Evolutionary conservation across 2,888 invertebrate genomes (phyloP), one percentile per base, ranked within the genome.

Genomic region (Nebria brevicollis): DNA sequence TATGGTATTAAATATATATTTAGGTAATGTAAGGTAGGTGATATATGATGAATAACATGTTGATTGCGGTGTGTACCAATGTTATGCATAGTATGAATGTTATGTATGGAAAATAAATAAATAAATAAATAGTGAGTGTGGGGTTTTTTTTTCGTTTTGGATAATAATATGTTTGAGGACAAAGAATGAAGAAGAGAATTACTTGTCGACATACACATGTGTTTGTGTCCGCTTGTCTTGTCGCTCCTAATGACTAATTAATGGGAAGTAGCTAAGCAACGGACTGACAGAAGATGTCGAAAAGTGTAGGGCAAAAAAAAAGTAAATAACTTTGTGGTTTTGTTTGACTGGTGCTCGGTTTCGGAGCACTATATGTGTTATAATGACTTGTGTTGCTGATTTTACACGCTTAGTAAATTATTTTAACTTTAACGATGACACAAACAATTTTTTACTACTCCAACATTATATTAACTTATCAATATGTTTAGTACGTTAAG

Each of bases 181-280:
- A 75, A 25, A 26, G 64, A 75, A n/a, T 64, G 74, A 66, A 73
- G n/a, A 15, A 74, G 91, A 91, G 91, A 90, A 72, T 8, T 91
- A 91, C 92, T 92, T 93, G 93, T 93, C 93, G 91, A 91, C 91
- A 91, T 91, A 91, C 77, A 83, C 82, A 83, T 83, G 83, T 82
- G 83, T 82, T 82, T 74, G 65, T 82, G 84, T 83, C 84, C 83
- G 83, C 83, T 82, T 84, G 83, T 83, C 82, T 68, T 77, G 82
- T 82, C 82, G 82, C 81, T 83, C 79, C 82, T 85, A 85, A 85
- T 84, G 84, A 83, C 84, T 85, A 85, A 85, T 85, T 85, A 85
- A 84, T 84, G 82, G 82, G 81, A 75, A 83, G 83, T 83, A 84
- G 83, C 84, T 83, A 83, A 85, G 82, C 83, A 83, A 82, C 83